These are phyloP conservation scores for Drosophila picticornis DNA, from an alignment of 2,888 invertebrate species.

Conservation along the genomic window DNA sequence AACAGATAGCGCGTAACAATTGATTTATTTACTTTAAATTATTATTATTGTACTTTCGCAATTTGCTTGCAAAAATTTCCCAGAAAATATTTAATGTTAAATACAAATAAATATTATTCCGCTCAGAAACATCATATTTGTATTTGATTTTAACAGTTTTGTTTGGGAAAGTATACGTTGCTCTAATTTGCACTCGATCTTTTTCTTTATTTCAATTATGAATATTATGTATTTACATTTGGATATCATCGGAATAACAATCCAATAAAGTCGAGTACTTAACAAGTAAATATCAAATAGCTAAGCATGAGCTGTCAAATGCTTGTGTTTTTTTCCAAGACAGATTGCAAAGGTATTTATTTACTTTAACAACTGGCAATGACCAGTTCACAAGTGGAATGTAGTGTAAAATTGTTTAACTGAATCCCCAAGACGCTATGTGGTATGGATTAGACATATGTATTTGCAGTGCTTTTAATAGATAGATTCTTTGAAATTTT, in stretches of 20 bases:
- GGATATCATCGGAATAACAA: slow-evolving; percentile 11
- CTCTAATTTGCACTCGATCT: slow-evolving; percentile 7
- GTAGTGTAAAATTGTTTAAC: slow-evolving; percentile 9
- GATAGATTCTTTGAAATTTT: neutral
- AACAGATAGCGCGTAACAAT: neutral
- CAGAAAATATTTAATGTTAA: slow-evolving; percentile 4
- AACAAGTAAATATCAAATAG: slow-evolving; percentile 25
- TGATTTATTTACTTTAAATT: neutral
- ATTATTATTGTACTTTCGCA: slow-evolving; percentile 8
- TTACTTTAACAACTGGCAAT: neutral
- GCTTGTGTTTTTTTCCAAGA: slow-evolving; percentile 27
- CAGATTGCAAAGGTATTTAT: slow-evolving; percentile 11
- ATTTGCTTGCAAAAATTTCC: slow-evolving; percentile 11
- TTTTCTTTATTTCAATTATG: neutral
- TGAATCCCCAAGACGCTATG: neutral
- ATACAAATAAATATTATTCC: slow-evolving; percentile 12
- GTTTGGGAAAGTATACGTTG: slow-evolving; percentile 8
- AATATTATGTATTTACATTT: slow-evolving; percentile 19
- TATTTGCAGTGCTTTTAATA: neutral
- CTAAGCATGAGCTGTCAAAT: neutral
- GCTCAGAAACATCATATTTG: slow-evolving; percentile 17
- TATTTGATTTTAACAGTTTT: slow-evolving; percentile 15
- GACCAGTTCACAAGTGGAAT: neutral
- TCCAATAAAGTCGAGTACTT: slow-evolving; percentile 21
- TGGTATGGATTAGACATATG: neutral